phyloP scores from a whole-genome alignment of 2,888 invertebrate species.

The Agrochola litura region DNA sequence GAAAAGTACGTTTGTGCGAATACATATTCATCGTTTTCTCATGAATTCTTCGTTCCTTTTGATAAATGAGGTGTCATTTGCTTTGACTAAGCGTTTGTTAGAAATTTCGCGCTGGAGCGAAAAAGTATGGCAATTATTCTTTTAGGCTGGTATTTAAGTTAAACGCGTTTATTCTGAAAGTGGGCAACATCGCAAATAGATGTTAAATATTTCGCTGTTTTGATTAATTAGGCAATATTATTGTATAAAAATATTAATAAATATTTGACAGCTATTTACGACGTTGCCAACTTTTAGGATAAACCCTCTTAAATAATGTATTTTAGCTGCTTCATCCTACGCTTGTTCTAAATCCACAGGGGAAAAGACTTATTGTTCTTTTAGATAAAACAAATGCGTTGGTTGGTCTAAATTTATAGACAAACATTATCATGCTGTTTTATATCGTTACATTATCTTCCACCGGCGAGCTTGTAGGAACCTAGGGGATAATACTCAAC shows the following conservation, averaged over 20 bases:
- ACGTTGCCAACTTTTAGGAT: no score
- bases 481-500: no score
- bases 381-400: background rate
- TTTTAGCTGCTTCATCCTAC: background rate
- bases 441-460: background rate
- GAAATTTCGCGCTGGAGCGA: slow-evolving; percentile 14
- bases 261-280: no score
- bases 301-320: background rate
- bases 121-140: slow-evolving; percentile 28
- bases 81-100: slow-evolving; percentile 38
- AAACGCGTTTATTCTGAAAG: no score
- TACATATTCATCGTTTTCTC: slow-evolving; percentile 32
- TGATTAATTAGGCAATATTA: no score
- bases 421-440: background rate
- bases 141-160: no score
- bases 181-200: no score
- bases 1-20: background rate
- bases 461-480: background rate
- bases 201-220: no score
- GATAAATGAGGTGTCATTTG: slow-evolving; percentile 50
- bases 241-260: no score
- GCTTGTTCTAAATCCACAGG: slow-evolving; percentile 1
- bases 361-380: slow-evolving; percentile 1
- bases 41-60: slow-evolving; percentile 29
- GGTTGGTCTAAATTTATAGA: background rate